These are phyloP conservation scores for Euborellia annulipes DNA, from an alignment of 1,140 invertebrate genomes.

Conservation along the genomic window DNA sequence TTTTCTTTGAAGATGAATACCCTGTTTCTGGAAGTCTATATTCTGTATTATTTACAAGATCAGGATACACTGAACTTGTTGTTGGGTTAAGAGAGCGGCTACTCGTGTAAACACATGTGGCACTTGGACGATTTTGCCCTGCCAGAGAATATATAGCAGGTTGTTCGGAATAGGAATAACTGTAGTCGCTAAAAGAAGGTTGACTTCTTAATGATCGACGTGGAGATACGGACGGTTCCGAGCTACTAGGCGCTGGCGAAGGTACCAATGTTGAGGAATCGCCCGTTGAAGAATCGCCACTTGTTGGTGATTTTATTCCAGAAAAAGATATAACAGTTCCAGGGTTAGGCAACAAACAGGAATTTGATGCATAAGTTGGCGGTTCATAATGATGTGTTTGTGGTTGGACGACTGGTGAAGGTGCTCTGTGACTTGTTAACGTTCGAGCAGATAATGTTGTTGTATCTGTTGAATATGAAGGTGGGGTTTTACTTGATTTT, in stretches of 20 bases:
- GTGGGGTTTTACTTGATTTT: slow-evolving; percentile 18
- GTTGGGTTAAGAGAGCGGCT: slow-evolving; percentile 39
- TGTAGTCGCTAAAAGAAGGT: too few relatives aligned
- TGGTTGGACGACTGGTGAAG: too few relatives aligned
- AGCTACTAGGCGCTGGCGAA: slow-evolving; percentile 28
- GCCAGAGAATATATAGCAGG: slow-evolving; percentile 59
- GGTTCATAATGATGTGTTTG: too few relatives aligned
- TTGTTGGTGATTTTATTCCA: slow-evolving; percentile 2
- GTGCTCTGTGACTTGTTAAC: too few relatives aligned
- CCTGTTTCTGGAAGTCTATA: too few relatives aligned
- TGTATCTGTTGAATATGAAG: slow-evolving; percentile 24
- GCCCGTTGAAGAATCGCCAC: slow-evolving; percentile 8
- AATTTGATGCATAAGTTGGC: too few relatives aligned
- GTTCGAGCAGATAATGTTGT: slow-evolving; percentile 13
- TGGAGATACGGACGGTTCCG: slow-evolving; percentile 26
- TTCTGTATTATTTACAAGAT: slow-evolving; percentile 34
- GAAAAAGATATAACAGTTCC: too few relatives aligned
- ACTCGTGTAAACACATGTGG: slow-evolving; percentile 51
- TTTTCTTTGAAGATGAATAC: too few relatives aligned
- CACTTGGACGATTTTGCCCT: slow-evolving; percentile 46
- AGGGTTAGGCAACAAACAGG: too few relatives aligned
- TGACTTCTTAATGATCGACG: background rate
- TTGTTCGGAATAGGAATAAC: slow-evolving; percentile 28
- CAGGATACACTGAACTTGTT: slow-evolving; percentile 35
- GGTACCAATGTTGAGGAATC: slow-evolving; percentile 30